These are phyloP conservation scores for Montipora capricornis DNA, from an alignment of 64 coral and sea anemone genomes.

Conservation along the genomic window DNA sequence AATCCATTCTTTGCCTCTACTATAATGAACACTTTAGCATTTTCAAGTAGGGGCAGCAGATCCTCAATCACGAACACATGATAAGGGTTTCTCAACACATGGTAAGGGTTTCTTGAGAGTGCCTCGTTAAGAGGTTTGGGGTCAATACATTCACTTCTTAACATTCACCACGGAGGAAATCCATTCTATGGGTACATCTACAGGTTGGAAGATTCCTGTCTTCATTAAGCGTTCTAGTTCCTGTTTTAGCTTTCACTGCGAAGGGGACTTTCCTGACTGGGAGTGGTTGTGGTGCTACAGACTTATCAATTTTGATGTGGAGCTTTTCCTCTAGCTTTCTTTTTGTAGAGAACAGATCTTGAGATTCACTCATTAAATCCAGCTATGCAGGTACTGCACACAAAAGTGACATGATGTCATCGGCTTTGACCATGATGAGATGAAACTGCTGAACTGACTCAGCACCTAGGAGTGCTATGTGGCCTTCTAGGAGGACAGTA, in stretches of 20 bases:
- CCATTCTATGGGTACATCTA: slow-evolving; percentile 58
- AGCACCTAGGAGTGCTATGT: slow-evolving; percentile 36
- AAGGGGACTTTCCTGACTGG: slow-evolving; percentile 61
- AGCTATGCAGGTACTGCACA: neutral
- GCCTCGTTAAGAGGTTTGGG: slow-evolving; percentile 59
- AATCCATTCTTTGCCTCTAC: slow-evolving; percentile 58
- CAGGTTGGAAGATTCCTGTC: slow-evolving; percentile 38
- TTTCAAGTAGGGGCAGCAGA: slow-evolving; percentile 19
- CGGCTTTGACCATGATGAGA: slow-evolving; percentile 53
- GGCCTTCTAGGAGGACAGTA: slow-evolving; percentile 19
- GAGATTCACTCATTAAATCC: slow-evolving; percentile 42
- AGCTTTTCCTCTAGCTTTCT: slow-evolving; percentile 60
- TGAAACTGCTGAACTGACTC: slow-evolving; percentile 61
- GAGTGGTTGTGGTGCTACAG: slow-evolving; percentile 33
- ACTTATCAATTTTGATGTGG: slow-evolving; percentile 37
- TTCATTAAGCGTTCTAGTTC: slow-evolving; percentile 45
- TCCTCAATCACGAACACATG: slow-evolving; percentile 33
- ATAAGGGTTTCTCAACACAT: neutral
- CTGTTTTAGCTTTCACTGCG: slow-evolving; percentile 60
- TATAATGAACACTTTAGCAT: slow-evolving; percentile 51
- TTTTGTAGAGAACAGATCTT: slow-evolving; percentile 44
- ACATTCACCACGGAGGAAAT: slow-evolving; percentile 29
- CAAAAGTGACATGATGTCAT: slow-evolving; percentile 53
- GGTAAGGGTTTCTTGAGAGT: slow-evolving; percentile 48
- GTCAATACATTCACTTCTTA: slow-evolving; percentile 45